These are phyloP conservation scores for Pinctada fucata DNA, from an alignment of 2,888 invertebrate genomes.

Conservation along the genomic window DNA sequence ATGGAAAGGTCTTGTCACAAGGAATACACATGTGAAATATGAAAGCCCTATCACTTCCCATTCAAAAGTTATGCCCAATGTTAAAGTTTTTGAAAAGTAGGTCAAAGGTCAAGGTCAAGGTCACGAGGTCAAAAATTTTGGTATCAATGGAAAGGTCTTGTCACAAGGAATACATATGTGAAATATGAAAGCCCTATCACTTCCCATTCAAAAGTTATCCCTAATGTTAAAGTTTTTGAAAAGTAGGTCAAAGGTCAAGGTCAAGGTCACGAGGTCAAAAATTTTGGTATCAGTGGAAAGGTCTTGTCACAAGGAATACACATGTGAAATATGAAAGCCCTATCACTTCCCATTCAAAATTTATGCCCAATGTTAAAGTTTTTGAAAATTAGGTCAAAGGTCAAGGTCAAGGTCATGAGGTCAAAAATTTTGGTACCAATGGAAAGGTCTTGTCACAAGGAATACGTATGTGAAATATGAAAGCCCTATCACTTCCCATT, in stretches of 20 bases:
- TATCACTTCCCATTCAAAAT: not conserved
- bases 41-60: not conserved
- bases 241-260: not conserved
- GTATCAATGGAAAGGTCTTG: not conserved
- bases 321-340: not conserved
- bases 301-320: not conserved
- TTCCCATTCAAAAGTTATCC: too few species aligned
- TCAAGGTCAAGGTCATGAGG: too few species aligned
- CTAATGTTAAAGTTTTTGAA: not conserved
- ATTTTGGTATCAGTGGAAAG: not conserved
- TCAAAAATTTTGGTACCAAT: too few species aligned
- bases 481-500: too few species aligned
- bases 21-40: conserved; percentile 1
- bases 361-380: not conserved
- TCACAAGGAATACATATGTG: not conserved
- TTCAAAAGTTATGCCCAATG: not conserved
- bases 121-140: not conserved
- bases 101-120: not conserved
- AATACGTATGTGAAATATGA: too few species aligned
- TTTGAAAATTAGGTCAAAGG: too few species aligned
- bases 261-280: not conserved
- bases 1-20: not conserved
- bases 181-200: not conserved
- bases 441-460: too few species aligned
- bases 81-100: not conserved